phyloP scores from a whole-genome alignment of 2,113 vertebrate species.

The Melozone crissalis region DNA sequence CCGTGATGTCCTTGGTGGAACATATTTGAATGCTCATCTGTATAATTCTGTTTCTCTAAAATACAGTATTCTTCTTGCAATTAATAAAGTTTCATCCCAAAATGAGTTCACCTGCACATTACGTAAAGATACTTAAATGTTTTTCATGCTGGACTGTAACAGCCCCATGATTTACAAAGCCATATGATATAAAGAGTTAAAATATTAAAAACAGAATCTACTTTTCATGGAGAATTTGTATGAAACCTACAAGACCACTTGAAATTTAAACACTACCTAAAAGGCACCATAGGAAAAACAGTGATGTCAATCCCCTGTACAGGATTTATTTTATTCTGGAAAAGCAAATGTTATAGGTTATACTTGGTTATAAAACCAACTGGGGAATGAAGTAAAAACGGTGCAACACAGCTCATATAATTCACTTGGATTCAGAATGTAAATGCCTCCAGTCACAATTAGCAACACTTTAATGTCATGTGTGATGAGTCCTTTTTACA shows the following conservation, averaged over 20 bases:
- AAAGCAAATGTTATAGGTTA: conserved; percentile 21
- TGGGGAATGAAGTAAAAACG: not conserved
- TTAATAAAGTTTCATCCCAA: not conserved
- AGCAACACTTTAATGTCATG: not conserved
- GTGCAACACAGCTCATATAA: not conserved
- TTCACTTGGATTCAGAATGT: not conserved
- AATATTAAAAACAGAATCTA: not conserved
- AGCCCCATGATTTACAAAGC: not conserved
- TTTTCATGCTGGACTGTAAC: not conserved
- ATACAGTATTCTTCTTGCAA: not conserved
- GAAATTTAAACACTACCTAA: conserved; percentile 13
- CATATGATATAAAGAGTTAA: not conserved
- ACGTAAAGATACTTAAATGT: not conserved
- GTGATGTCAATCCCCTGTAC: not conserved
- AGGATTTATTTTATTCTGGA: not conserved
- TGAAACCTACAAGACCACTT: not conserved
- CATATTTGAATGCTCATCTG: not conserved
- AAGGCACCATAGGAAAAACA: not conserved
- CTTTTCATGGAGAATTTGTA: not conserved
- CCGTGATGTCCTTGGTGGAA: not conserved
- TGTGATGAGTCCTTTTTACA: not conserved
- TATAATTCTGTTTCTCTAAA: not conserved
- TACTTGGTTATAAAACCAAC: not conserved
- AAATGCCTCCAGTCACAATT: not conserved
- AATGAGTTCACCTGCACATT: not conserved